Conservation (phyloP, 1,140 invertebrate genomes). For the Globodera ellingtonae region DNA sequence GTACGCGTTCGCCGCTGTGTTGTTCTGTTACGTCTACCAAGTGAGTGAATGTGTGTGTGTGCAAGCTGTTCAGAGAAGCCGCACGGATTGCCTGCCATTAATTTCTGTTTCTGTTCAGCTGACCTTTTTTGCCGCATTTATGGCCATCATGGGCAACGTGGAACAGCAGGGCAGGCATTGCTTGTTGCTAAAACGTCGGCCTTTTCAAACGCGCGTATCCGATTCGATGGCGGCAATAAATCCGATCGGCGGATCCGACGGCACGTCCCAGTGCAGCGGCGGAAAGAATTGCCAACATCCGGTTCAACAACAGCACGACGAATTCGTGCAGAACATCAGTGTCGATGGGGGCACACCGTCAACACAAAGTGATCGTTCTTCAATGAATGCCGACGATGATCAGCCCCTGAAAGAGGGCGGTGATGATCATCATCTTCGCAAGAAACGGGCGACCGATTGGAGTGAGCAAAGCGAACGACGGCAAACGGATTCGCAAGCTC, state of each 20-base stretch:
- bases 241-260: not conserved
- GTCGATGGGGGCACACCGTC: not conserved
- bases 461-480: no score
- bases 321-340: not conserved
- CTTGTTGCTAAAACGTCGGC: conserved; percentile 53
- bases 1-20: conserved; percentile 66
- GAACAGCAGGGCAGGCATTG: conserved; percentile 64
- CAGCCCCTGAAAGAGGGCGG: not conserved
- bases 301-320: conserved; percentile 4
- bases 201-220: not conserved
- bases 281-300: not conserved
- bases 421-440: no score
- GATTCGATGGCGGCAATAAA: not conserved
- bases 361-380: not conserved
- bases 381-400: not conserved
- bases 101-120: conserved; percentile 43
- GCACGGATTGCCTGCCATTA: not conserved
- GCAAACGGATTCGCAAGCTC: not conserved
- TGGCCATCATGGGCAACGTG: conserved; percentile 64
- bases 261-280: not conserved
- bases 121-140: conserved; percentile 66
- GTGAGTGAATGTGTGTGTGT: conserved; percentile 24
- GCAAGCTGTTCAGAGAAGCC: no score
- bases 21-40: conserved; percentile 68
- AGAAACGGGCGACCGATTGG: no score